Evolutionary conservation across 2,113 vertebrate species (phyloP), one percentile per base, ranked within the genome.

Genomic region (Nanorana parkeri): DNA sequence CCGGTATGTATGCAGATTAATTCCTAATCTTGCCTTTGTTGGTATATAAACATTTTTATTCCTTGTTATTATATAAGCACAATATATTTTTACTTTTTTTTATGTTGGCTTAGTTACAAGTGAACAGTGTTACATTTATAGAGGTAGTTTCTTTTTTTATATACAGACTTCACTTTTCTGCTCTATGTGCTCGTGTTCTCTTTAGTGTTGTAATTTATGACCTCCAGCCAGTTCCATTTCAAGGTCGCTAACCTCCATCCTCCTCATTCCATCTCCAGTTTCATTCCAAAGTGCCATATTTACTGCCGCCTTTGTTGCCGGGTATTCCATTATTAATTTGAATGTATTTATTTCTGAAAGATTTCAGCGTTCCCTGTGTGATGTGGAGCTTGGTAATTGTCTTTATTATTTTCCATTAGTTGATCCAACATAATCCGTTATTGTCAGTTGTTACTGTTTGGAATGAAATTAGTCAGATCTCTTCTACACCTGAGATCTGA

Each of bases 201-300:
- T 72, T 56, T 3, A 51, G 8, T n/a, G 21, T 56, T 21, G 28
- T 68, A 60, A 79, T 60, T 69, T 69, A 13, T 79, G 66, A 79
- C 77, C 77, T 79, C 20, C 5, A 36, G 21, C 10, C 54, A 7
- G 17, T 54, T 56, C 24, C 77, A 68, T 79, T 60, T 26, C 77
- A 78, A 76, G 77, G 77, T 79, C 64, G 60, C 54, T 58, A 66
- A 79, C 65, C 66, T 26, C 28, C 41, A 79, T 79, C 54, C n/a
- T 16, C 28, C 66, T 58, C 24, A 60, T 79, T 26, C 55, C 21
- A 16, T 79, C 52, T 61, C 21, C 66, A 56, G 56, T 20, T 41
- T 26, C 73, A 26, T 17, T 15, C 52, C 23, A 21, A 74, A 21
- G 71, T 36, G 54, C 71, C 71, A 58, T 55, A 54, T 60, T 19